Percentiles rank a stretch among this genome's conserved stretches.
These are phyloP conservation scores for Cavia aperea DNA, from an alignment of 2,113 vertebrate species.

Conservation along the genomic window DNA sequence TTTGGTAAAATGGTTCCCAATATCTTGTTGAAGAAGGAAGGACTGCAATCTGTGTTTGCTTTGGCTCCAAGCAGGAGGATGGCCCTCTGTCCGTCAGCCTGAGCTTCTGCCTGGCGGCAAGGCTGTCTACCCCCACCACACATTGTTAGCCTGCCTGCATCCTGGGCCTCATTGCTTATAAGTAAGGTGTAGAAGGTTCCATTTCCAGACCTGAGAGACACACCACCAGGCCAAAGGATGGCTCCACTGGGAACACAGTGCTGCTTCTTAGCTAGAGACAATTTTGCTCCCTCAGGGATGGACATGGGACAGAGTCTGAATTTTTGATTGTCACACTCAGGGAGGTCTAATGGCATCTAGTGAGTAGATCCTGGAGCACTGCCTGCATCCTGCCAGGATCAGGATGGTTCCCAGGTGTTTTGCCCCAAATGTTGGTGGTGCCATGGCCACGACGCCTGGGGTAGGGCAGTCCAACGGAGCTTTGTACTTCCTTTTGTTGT, in stretches of 20 bases:
- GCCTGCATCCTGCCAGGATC: rapidly evolving
- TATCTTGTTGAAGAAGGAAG: neutral
- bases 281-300: neutral
- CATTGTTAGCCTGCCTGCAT: neutral
- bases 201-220: neutral
- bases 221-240: rapidly evolving
- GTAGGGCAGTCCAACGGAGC: neutral
- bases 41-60: neutral
- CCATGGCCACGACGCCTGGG: rapidly evolving
- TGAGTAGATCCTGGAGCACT: neutral
- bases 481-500: neutral
- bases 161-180: neutral
- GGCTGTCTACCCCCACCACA: too few species aligned
- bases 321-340: rapidly evolving
- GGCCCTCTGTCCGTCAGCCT: neutral
- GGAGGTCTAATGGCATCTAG: too few species aligned
- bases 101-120: neutral
- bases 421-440: rapidly evolving
- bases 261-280: rapidly evolving
- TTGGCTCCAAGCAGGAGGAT: neutral
- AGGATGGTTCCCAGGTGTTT: neutral
- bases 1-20: neutral
- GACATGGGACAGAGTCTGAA: neutral
- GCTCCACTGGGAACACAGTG: rapidly evolving
- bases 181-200: neutral